Evolutionary conservation across 2,888 invertebrate species (phyloP).

Genomic region (Labia minor): DNA sequence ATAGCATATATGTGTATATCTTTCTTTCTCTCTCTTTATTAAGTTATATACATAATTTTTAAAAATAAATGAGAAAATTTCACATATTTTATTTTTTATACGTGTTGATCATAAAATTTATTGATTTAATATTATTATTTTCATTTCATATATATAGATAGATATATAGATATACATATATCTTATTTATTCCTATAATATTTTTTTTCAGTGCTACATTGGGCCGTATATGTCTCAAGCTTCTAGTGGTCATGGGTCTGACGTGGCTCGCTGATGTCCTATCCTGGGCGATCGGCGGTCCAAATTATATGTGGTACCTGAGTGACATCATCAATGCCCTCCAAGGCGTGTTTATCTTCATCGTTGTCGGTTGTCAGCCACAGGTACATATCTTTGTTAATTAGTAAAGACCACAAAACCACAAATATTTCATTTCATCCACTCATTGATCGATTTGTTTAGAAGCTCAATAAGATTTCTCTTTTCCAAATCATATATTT

Average conservation of each 20-base stretch:
- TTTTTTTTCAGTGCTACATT: constrained; percentile 55
- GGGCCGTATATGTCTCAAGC: constrained; percentile 73
- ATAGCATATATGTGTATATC: too few relatives aligned
- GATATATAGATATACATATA: too few relatives aligned
- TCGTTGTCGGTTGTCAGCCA: constrained; percentile 80
- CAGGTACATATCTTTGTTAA: constrained; percentile 45
- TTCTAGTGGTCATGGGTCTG: constrained; percentile 71
- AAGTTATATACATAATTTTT: too few relatives aligned
- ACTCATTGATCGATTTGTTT: constrained; percentile 16
- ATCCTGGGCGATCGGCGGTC: constrained; percentile 73
- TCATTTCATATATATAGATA: too few relatives aligned
- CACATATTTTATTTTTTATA: too few relatives aligned
- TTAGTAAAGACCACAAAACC: neutral
- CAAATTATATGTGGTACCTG: constrained; percentile 68
- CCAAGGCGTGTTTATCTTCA: constrained; percentile 80
- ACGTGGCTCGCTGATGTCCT: constrained; percentile 70
- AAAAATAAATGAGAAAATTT: too few relatives aligned
- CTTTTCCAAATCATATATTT: too few relatives aligned
- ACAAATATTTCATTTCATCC: neutral
- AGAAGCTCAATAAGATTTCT: neutral
- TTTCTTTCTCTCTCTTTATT: too few relatives aligned
- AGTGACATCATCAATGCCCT: constrained; percentile 76
- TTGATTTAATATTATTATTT: too few relatives aligned
- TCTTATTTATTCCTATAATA: too few relatives aligned
- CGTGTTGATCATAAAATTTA: too few relatives aligned